These are phyloP conservation scores for Lerista edwardsae DNA, from an alignment of 2,797 vertebrate genomes.

Conservation along the genomic window DNA sequence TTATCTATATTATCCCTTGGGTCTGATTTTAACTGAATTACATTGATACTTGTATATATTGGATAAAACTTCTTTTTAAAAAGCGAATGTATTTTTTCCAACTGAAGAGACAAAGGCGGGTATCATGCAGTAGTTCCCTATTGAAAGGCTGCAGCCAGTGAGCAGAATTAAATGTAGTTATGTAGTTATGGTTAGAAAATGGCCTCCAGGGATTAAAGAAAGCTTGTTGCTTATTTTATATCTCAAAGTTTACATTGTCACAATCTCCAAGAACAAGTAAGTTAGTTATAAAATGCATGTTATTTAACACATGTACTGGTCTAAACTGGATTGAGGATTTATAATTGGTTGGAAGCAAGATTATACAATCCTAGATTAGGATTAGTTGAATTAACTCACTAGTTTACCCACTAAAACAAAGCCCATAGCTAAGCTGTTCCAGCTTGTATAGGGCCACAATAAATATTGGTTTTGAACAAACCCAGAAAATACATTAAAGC, in stretches of 20 bases:
- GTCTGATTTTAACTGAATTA: constrained; percentile 6
- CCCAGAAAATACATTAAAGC: constrained; percentile 62
- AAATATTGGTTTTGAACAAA: constrained; percentile 59
- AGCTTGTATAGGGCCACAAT: constrained; percentile 33
- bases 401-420: constrained; percentile 26
- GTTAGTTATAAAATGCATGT: constrained; percentile 26
- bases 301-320: constrained; percentile 21
- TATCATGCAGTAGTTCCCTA: constrained; percentile 51
- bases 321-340: constrained; percentile 38
- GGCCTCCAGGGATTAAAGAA: constrained; percentile 29
- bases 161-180: constrained; percentile 12
- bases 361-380: constrained; percentile 30
- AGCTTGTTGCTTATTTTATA: constrained; percentile 31
- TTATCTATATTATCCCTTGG: background rate
- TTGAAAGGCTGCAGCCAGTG: constrained; percentile 44
- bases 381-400: constrained; percentile 32
- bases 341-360: constrained; percentile 16
- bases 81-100: background rate
- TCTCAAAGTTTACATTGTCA: constrained; percentile 35
- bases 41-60: constrained; percentile 5
- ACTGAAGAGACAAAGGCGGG: constrained; percentile 6
- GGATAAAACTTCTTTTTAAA: constrained; percentile 7
- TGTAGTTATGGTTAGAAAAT: constrained; percentile 31
- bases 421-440: constrained; percentile 3
- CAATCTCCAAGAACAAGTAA: constrained; percentile 20